Evolutionary conservation across 2,888 invertebrate genomes (phyloP).

Genomic region (Diarsia brunnea): DNA sequence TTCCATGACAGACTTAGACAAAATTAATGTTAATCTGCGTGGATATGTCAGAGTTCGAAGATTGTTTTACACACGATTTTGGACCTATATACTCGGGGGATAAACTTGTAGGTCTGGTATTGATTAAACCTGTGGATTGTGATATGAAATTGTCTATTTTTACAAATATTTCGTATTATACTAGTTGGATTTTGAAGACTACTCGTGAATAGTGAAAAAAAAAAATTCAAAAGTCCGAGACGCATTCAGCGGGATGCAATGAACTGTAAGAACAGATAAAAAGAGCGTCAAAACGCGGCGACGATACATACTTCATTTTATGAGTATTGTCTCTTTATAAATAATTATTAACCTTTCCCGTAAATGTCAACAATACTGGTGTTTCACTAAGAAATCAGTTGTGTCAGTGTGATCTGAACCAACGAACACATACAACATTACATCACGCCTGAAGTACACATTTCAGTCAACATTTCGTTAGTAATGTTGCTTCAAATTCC

Average conservation of each 20-base stretch:
- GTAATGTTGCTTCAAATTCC: too few species aligned
- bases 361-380: too few species aligned
- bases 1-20: neutral
- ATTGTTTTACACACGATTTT: constrained; percentile 50
- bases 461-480: too few species aligned
- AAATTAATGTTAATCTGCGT: constrained; percentile 46
- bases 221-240: neutral
- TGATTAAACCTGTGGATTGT: constrained; percentile 41
- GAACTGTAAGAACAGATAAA: neutral
- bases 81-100: constrained; percentile 48
- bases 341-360: too few species aligned
- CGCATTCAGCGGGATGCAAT: neutral
- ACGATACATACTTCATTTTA: neutral
- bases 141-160: constrained; percentile 69
- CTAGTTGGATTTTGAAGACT: constrained; percentile 67
- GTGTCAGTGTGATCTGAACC: too few species aligned
- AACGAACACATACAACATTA: too few species aligned
- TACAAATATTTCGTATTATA: constrained; percentile 70
- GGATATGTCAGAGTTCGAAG: constrained; percentile 11
- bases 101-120: constrained; percentile 40
- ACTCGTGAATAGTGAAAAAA: constrained; percentile 24
- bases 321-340: neutral
- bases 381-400: too few species aligned
- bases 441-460: too few species aligned
- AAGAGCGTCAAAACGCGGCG: neutral